These are phyloP conservation scores for Leptoclinus maculatus DNA, from an alignment of 2,797 vertebrate genomes.

Conservation along the genomic window DNA sequence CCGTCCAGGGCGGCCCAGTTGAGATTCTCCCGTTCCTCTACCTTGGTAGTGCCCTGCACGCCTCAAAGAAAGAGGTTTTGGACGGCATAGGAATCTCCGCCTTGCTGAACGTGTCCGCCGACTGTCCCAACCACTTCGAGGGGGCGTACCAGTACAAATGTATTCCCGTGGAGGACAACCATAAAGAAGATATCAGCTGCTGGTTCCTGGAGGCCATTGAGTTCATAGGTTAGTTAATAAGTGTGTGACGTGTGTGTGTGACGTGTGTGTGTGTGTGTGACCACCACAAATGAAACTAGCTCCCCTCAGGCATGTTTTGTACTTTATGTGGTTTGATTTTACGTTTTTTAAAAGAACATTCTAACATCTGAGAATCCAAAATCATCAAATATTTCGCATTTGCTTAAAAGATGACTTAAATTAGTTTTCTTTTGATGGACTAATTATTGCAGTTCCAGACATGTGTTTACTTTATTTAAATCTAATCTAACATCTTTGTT, in stretches of 20 bases:
- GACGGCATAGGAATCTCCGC: slow-evolving; percentile 87
- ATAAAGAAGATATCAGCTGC: slow-evolving; percentile 89
- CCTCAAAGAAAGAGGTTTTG: slow-evolving; percentile 86
- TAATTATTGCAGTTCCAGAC: background rate
- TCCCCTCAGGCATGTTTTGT: background rate
- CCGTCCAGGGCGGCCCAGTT: slow-evolving; percentile 83
- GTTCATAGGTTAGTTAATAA: slow-evolving; percentile 84
- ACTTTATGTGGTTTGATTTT: slow-evolving; percentile 1
- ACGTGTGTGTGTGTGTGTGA: background rate
- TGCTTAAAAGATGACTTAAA: background rate
- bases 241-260: slow-evolving; percentile 8
- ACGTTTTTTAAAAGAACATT: background rate
- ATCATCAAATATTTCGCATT: too few species aligned
- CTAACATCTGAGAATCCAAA: background rate
- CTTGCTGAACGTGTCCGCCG: slow-evolving; percentile 86
- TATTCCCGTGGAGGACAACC: slow-evolving; percentile 90
- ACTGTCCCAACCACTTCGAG: slow-evolving; percentile 89
- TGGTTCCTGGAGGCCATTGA: slow-evolving; percentile 90
- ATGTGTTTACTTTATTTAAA: background rate
- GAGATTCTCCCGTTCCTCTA: slow-evolving; percentile 90
- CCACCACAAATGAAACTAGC: background rate
- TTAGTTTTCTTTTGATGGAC: accelerated
- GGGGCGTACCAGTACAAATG: slow-evolving; percentile 88
- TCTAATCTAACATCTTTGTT: background rate
- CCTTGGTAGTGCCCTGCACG: slow-evolving; percentile 87